Evolutionary conservation across 2,888 invertebrate species (phyloP), one percentile per base, ranked within the genome.

Genomic region (Invenusta paracnida): DNA sequence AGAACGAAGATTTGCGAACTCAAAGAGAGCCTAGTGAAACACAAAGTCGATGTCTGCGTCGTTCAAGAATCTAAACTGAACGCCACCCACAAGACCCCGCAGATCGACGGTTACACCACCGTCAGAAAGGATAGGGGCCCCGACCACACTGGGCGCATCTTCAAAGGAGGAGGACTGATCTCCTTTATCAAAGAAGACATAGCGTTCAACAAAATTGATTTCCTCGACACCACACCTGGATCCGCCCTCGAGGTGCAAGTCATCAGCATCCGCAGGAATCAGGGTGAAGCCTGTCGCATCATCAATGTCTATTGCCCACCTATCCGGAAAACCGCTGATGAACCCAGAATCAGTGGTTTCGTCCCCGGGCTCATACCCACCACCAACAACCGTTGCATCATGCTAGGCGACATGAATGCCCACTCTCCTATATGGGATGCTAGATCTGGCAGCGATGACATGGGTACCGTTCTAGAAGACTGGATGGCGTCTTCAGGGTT

Each of bases 1-100:
- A 86, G 30, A 48, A 88, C 87, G 82, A 88, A 87, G 83, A 88
- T 86, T 17, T 67, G 82, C 81, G 86, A 87, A 27, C 31, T 87
- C 0, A 31, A 87, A 23, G 82, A 87, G 13, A 31, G 85, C 31
- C 86, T 88, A 25, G 85, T 86, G 67, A 86, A 86, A 83, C 29
- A 88, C n/a, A 86, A 85, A 83, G 85, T 86, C 25, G 67, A 86
- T 30, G 30, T 87, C 30, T 85, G 86, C 83, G 87, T 87, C 81
- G 85, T 87, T 11, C 87, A 87, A 82, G 87, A 87, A 30, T 87
- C 87, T 13, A 25, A 86, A 28, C 23, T 73, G 30, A 23, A 86
- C 29, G 23, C 23, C 25, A 86, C 1, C 86, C 23, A 25, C 85
- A 85, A 28, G 67, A 86, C 29, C 67, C 27, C 29, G 30, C 27